These are phyloP conservation scores for Egretta garzetta DNA, from an alignment of 2,113 vertebrate genomes.

Conservation along the genomic window DNA sequence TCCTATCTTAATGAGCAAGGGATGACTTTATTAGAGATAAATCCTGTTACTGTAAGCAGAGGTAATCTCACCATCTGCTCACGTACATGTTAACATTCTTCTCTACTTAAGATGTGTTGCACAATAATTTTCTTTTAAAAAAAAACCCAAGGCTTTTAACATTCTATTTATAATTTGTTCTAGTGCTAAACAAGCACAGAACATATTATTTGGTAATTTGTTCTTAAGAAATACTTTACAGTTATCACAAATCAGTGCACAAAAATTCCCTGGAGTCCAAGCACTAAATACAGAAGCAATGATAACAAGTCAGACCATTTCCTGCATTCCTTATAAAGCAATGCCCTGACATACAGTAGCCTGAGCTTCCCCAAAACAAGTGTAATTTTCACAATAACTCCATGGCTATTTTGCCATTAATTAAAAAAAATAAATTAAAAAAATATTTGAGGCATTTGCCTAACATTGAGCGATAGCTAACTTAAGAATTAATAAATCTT, in stretches of 20 bases:
- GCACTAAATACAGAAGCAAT: conserved; percentile 49
- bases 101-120: background rate
- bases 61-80: conserved; percentile 30
- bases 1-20: background rate
- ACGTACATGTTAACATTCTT: background rate
- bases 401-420: background rate
- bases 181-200: background rate
- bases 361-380: background rate
- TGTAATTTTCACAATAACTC: background rate
- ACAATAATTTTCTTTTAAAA: background rate
- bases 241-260: background rate
- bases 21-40: background rate
- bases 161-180: background rate
- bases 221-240: background rate
- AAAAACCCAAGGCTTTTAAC: background rate
- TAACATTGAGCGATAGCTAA: background rate
- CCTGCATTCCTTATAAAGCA: conserved; percentile 33
- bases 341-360: background rate
- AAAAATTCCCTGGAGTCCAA: conserved; percentile 8
- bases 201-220: background rate
- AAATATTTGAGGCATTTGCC: background rate
- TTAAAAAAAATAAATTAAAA: background rate
- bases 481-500: background rate
- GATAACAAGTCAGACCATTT: conserved; percentile 17
- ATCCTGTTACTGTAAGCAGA: conserved; percentile 5